phyloP scores from a whole-genome alignment of 1,140 invertebrate species.

The Pseudomyrmex flavicornis region DNA sequence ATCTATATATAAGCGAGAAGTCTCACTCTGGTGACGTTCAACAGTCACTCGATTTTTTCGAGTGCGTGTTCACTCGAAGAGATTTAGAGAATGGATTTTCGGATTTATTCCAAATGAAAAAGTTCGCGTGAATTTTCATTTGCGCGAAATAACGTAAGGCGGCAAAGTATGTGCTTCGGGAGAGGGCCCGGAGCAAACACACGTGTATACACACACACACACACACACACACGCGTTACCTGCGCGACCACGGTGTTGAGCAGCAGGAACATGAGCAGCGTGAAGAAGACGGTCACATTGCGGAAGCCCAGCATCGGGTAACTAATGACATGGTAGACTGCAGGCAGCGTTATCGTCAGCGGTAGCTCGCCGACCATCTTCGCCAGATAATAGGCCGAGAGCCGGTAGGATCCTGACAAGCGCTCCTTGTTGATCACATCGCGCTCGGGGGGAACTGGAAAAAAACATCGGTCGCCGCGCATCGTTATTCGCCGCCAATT shows the following conservation, averaged over 20 bases:
- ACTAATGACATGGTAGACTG: slow-evolving; percentile 92
- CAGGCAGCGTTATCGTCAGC: slow-evolving; percentile 91
- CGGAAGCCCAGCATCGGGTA: slow-evolving; percentile 91
- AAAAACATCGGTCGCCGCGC: not conserved
- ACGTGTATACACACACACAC: too few species aligned
- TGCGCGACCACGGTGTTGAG: slow-evolving; percentile 92
- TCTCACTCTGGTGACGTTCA: too few species aligned
- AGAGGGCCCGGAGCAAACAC: slow-evolving; percentile 9
- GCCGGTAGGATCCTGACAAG: slow-evolving; percentile 91
- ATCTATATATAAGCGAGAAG: too few species aligned
- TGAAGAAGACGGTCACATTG: slow-evolving; percentile 88
- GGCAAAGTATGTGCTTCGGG: too few species aligned
- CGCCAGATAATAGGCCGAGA: slow-evolving; percentile 94
- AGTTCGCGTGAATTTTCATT: too few species aligned
- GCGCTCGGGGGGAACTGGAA: slow-evolving; percentile 91
- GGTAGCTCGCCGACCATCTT: slow-evolving; percentile 95
- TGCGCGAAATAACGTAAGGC: not conserved
- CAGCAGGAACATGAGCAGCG: slow-evolving; percentile 90
- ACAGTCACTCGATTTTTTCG: too few species aligned
- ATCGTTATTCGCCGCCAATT: slow-evolving; percentile 37
- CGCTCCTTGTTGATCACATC: slow-evolving; percentile 94
- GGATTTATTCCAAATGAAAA: not conserved
- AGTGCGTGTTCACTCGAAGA: too few species aligned
- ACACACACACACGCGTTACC: slow-evolving; percentile 78
- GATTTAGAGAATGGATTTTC: too few species aligned